These are phyloP conservation scores for Phallusia fumigata DNA, from an alignment of 23 tunicate genomes.

Conservation along the genomic window DNA sequence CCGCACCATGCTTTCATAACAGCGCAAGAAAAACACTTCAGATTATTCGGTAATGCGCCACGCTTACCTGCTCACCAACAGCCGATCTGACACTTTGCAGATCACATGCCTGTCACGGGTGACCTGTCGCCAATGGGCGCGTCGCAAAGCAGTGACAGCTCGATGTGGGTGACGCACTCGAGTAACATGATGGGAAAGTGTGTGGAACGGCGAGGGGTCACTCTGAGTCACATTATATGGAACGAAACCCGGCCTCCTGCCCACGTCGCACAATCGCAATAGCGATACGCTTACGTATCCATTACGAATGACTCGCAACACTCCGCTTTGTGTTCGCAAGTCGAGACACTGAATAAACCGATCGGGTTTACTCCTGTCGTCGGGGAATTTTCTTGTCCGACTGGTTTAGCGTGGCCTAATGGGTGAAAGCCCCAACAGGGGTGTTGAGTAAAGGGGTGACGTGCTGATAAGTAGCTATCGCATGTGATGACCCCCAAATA, in stretches of 20 bases:
- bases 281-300: conserved; percentile 4
- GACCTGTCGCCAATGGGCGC: not conserved
- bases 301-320: conserved; percentile 13
- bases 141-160: not conserved
- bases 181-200: conserved; percentile 11
- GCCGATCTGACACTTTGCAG: not conserved
- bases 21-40: not conserved
- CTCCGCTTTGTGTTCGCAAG: conserved; percentile 8
- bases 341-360: conserved; percentile 2
- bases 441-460: too few species aligned
- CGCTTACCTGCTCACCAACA: conserved; percentile 7
- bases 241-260: not conserved
- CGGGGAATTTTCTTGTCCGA: not conserved
- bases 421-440: conserved; percentile 1
- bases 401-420: not conserved
- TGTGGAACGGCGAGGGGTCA: conserved; percentile 1
- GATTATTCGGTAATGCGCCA: conserved; percentile 1
- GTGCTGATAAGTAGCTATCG: too few species aligned
- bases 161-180: conserved; percentile 13
- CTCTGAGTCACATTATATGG: not conserved
- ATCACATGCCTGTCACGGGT: not conserved
- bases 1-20: conserved; percentile 1
- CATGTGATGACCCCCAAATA: too few species aligned
- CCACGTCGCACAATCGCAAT: not conserved
- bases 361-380: conserved; percentile 4